Percentiles rank a stretch among this genome's conserved stretches.
These are phyloP conservation scores for Bryconaethiops microstoma DNA, from an alignment of 2,797 vertebrate genomes.

Conservation along the genomic window DNA sequence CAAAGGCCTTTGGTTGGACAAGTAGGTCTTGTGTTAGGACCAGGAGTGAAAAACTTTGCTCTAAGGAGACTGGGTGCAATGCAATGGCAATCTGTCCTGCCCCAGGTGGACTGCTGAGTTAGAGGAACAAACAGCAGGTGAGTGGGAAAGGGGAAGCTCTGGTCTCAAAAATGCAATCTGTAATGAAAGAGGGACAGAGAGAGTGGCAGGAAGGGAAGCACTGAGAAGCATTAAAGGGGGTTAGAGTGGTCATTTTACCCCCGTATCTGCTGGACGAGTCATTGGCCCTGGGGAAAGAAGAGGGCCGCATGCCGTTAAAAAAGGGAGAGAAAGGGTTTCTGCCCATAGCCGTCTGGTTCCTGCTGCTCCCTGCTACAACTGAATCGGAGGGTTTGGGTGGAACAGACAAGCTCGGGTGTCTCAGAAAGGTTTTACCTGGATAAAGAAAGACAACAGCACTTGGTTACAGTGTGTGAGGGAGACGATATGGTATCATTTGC, in stretches of 20 bases:
- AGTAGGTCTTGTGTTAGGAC: background rate
- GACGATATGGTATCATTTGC: too few species aligned
- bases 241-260: slow-evolving; percentile 68
- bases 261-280: slow-evolving; percentile 64
- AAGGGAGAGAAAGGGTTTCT: slow-evolving; percentile 62
- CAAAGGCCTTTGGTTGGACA: background rate
- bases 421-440: slow-evolving; percentile 69
- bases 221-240: slow-evolving; percentile 17
- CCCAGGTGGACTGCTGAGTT: slow-evolving; percentile 11
- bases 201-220: background rate
- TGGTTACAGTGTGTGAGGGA: slow-evolving; percentile 34
- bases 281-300: slow-evolving; percentile 65
- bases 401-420: slow-evolving; percentile 57
- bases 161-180: background rate
- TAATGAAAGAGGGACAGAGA: slow-evolving; percentile 22
- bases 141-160: slow-evolving; percentile 9
- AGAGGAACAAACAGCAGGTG: slow-evolving; percentile 15
- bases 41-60: slow-evolving; percentile 14
- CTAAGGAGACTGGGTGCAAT: background rate
- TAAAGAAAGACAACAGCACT: slow-evolving; percentile 68
- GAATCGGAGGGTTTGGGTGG: slow-evolving; percentile 61
- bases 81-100: slow-evolving; percentile 12
- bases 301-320: slow-evolving; percentile 64
- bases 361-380: slow-evolving; percentile 46
- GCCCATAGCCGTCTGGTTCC: slow-evolving; percentile 60